A percentile compares a stretch with the other conserved stretches of the same genome.
These are phyloP conservation scores for Drosophila acutilabella DNA, from an alignment of 2,888 invertebrate genomes.

Conservation along the genomic window DNA sequence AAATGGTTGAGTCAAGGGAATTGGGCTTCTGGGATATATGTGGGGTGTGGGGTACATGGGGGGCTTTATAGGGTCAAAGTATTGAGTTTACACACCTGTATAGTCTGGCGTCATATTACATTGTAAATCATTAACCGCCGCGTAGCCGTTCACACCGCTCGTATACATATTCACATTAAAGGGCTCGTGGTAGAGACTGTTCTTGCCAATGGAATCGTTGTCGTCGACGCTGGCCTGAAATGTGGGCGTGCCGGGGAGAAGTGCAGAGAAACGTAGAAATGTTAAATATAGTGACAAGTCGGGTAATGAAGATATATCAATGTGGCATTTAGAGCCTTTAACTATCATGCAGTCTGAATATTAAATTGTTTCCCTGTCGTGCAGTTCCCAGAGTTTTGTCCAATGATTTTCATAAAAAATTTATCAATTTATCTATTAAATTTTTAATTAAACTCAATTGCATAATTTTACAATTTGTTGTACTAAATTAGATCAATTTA, in stretches of 20 bases:
- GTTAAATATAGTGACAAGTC: constrained; percentile 53
- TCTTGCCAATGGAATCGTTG: constrained; percentile 85
- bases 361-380: constrained; percentile 10
- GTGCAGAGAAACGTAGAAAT: constrained; percentile 5
- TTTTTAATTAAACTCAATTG: too few species aligned
- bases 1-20: constrained; percentile 44
- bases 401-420: neutral
- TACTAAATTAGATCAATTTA: neutral
- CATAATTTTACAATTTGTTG: too few species aligned
- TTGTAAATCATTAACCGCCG: constrained; percentile 85
- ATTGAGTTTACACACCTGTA: constrained; percentile 85
- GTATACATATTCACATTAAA: constrained; percentile 86
- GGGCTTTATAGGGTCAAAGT: constrained; percentile 18
- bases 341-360: neutral
- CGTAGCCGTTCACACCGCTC: constrained; percentile 85
- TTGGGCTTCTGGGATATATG: constrained; percentile 26
- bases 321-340: constrained; percentile 24
- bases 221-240: constrained; percentile 83
- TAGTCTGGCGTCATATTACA: constrained; percentile 87
- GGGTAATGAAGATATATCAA: constrained; percentile 23
- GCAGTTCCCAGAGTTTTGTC: neutral
- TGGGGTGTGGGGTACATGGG: neutral
- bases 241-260: neutral
- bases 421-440: neutral
- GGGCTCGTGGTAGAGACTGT: constrained; percentile 86